Conservation (phyloP, 2,888 invertebrate genomes). For the Brachyopa scutellaris region DNA sequence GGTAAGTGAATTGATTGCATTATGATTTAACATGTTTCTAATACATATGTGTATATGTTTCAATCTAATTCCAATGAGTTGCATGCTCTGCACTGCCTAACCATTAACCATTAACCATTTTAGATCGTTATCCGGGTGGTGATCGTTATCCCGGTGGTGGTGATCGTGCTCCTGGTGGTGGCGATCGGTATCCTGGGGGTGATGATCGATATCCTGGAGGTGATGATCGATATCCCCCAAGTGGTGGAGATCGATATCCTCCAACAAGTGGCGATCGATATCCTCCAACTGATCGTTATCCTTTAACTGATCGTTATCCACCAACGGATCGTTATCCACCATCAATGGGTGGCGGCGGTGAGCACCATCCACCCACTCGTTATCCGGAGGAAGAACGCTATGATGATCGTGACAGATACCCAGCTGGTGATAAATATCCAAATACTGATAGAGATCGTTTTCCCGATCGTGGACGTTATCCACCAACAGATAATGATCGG, state of each 20-base stretch:
- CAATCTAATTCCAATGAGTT: constrained; percentile 54
- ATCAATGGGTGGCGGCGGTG: constrained; percentile 74
- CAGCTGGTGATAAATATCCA: constrained; percentile 82
- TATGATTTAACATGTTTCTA: constrained; percentile 39
- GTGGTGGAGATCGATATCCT: constrained; percentile 81
- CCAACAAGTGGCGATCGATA: constrained; percentile 77
- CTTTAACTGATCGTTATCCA: constrained; percentile 82
- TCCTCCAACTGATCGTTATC: constrained; percentile 76
- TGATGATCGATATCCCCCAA: constrained; percentile 81
- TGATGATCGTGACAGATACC: constrained; percentile 80
- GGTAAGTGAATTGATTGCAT: constrained; percentile 74
- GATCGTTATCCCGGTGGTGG: constrained; percentile 78
- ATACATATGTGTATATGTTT: constrained; percentile 10
- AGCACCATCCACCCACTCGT: constrained; percentile 80
- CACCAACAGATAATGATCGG: constrained; percentile 71
- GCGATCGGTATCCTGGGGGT: constrained; percentile 79
- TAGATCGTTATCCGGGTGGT: constrained; percentile 80
- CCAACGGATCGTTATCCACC: constrained; percentile 80
- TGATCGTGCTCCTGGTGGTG: constrained; percentile 81
- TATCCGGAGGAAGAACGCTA: constrained; percentile 82
- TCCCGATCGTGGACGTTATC: constrained; percentile 74
- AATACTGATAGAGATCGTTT: constrained; percentile 49
- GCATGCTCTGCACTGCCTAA: constrained; percentile 44
- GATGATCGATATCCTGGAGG: constrained; percentile 78
- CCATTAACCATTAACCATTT: constrained; percentile 65